phyloP scores from a whole-genome alignment of 2,113 vertebrate genomes.

The Labrus mixtus region DNA sequence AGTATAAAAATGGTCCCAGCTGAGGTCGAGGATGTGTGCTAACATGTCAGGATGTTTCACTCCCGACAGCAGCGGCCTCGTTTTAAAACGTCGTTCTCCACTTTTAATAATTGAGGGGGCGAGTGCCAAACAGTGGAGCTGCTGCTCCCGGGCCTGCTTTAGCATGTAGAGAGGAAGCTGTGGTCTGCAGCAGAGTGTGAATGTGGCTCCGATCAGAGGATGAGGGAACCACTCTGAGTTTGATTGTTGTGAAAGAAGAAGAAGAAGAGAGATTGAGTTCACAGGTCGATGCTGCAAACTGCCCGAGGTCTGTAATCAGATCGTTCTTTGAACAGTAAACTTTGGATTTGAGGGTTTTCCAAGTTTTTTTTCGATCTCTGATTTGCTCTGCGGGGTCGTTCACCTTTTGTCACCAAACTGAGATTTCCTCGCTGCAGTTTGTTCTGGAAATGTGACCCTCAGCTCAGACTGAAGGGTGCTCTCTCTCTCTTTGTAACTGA shows the following conservation, averaged over 20 bases:
- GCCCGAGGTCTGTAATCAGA: constrained; percentile 20
- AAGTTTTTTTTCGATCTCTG: constrained; percentile 1
- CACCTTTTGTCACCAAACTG: constrained; percentile 53
- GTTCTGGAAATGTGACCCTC: constrained; percentile 51
- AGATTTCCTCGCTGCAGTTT: constrained; percentile 27
- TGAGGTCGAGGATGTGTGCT: constrained; percentile 33
- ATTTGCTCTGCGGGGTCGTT: constrained; percentile 56
- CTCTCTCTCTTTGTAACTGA: neutral
- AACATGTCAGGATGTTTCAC: constrained; percentile 26
- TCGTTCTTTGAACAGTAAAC: constrained; percentile 13
- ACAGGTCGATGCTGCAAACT: neutral
- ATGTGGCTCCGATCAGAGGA: neutral
- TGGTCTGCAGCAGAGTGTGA: neutral
- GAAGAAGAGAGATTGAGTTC: neutral
- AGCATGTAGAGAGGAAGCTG: neutral
- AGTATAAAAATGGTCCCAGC: constrained; percentile 27
- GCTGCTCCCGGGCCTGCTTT: neutral
- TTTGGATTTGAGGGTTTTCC: neutral
- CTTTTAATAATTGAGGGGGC: constrained; percentile 40
- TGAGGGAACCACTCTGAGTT: constrained; percentile 21
- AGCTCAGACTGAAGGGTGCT: neutral
- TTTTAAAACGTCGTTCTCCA: constrained; percentile 2
- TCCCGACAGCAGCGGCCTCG: neutral
- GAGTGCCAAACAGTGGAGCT: constrained; percentile 18
- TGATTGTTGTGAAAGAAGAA: neutral